Evolutionary conservation across 2,113 vertebrate genomes (phyloP).

Genomic region (Rallus limicola): DNA sequence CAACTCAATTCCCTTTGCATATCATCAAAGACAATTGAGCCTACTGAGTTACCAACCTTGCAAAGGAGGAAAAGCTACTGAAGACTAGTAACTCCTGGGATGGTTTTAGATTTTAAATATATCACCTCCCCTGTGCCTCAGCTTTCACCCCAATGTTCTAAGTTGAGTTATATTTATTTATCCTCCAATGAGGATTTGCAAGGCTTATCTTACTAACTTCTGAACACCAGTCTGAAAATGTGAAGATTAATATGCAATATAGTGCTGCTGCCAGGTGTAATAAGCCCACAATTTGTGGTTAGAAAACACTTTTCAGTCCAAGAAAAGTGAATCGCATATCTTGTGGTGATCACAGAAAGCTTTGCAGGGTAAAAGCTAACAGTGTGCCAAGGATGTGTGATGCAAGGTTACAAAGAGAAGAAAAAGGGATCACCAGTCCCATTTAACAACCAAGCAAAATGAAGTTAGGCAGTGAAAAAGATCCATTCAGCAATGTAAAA

Average conservation of each 20-base stretch:
- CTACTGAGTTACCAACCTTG: background rate
- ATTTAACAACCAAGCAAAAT: background rate
- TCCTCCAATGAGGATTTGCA: background rate
- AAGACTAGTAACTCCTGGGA: background rate
- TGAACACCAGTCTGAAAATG: background rate
- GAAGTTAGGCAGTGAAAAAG: background rate
- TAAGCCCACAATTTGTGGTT: slow-evolving; percentile 4
- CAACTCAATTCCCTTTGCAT: background rate
- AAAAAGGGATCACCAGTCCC: background rate
- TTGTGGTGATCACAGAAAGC: background rate
- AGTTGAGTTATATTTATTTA: background rate
- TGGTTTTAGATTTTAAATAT: background rate
- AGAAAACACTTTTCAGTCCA: slow-evolving; percentile 10
- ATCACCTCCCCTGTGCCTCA: background rate
- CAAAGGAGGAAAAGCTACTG: background rate
- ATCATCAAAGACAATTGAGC: background rate
- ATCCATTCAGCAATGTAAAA: background rate
- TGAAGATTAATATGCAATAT: background rate
- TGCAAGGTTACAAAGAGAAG: background rate
- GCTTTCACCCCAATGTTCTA: background rate
- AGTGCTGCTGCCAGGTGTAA: background rate
- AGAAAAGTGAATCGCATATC: background rate
- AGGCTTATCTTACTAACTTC: background rate
- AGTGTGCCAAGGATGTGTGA: background rate
- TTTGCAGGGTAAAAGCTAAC: background rate